Evolutionary conservation across 2,888 invertebrate genomes (phyloP).

Genomic region (Horisme vitalbata): DNA sequence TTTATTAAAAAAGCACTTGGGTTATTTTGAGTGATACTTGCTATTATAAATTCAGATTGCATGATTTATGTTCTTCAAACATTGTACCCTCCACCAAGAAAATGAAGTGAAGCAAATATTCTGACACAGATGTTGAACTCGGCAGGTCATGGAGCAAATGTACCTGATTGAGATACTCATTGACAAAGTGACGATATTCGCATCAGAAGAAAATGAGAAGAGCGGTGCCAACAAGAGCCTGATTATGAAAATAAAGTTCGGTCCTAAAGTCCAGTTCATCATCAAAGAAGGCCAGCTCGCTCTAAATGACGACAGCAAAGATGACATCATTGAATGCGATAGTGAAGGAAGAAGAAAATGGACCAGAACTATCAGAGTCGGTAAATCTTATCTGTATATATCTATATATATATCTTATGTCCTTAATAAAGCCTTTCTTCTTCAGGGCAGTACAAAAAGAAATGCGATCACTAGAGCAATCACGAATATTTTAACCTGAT

Average conservation of each 20-base stretch:
- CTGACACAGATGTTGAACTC: slow-evolving; percentile 68
- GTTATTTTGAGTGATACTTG: slow-evolving; percentile 1
- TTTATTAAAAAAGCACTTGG: background rate
- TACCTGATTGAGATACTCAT: slow-evolving; percentile 82
- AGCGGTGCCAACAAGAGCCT: slow-evolving; percentile 67
- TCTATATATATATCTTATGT: no score
- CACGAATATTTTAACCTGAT: no score
- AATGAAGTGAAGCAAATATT: slow-evolving; percentile 43
- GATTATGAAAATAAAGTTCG: slow-evolving; percentile 73
- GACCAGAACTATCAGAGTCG: slow-evolving; percentile 66
- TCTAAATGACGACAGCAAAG: slow-evolving; percentile 46
- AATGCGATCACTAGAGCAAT: no score
- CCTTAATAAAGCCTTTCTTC: no score
- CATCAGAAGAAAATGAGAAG: slow-evolving; percentile 49
- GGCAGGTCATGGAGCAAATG: slow-evolving; percentile 81
- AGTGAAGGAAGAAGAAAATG: slow-evolving; percentile 60
- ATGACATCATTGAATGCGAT: slow-evolving; percentile 60
- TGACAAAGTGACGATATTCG: slow-evolving; percentile 74
- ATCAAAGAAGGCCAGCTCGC: slow-evolving; percentile 74
- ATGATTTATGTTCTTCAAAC: slow-evolving; percentile 19
- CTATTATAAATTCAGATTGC: no score
- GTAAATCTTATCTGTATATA: slow-evolving; percentile 82
- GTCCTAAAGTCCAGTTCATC: slow-evolving; percentile 74
- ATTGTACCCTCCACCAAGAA: slow-evolving; percentile 5
- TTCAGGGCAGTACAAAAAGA: no score